phyloP scores from a whole-genome alignment of 2,113 vertebrate species.

The Ailurus styani region DNA sequence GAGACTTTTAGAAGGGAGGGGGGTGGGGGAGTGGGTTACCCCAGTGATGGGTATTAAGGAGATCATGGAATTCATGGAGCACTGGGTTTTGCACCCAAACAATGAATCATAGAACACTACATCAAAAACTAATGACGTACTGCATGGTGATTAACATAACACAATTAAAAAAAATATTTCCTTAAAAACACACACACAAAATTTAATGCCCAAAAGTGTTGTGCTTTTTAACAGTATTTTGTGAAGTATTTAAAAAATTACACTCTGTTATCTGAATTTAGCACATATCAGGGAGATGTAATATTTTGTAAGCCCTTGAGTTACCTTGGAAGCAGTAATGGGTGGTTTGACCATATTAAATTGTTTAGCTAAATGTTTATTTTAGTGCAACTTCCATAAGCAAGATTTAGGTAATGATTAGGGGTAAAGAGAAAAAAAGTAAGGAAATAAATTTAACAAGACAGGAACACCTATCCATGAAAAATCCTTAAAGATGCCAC shows the following conservation, averaged over 20 bases:
- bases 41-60: too few relatives aligned
- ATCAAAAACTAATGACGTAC: too few relatives aligned
- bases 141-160: too few relatives aligned
- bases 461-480: neutral
- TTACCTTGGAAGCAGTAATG: neutral
- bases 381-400: neutral
- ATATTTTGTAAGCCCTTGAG: neutral
- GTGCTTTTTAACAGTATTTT: neutral
- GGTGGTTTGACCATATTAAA: neutral
- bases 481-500: neutral
- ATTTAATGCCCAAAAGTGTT: neutral
- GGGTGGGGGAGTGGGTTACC: too few relatives aligned
- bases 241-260: neutral
- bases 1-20: too few relatives aligned
- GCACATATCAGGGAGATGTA: neutral
- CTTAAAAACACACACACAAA: neutral
- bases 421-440: neutral
- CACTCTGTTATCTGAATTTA: neutral
- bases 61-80: too few relatives aligned
- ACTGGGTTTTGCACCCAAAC: too few relatives aligned
- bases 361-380: neutral
- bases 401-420: neutral
- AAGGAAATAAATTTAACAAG: neutral
- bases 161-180: too few relatives aligned
- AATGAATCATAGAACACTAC: too few relatives aligned